Conservation (phyloP, 2,888 invertebrate species). For the Epistrophe eligans region DNA sequence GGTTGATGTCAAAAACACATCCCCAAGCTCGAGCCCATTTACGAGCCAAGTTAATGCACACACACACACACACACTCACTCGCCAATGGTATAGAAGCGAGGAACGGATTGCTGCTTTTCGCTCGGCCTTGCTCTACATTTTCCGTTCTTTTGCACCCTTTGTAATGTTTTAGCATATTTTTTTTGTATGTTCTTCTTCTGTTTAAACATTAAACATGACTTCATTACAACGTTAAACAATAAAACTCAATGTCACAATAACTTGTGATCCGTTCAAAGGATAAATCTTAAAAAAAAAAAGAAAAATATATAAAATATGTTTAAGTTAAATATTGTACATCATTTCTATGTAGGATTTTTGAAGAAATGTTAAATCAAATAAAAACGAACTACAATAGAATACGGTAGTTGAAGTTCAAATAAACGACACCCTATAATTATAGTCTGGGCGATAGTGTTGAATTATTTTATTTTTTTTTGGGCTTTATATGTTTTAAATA, state of each 20-base stretch:
- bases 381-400: not conserved
- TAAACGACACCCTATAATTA: not conserved
- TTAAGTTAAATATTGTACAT: constrained; percentile 65
- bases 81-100: constrained; percentile 2
- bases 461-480: too few species aligned
- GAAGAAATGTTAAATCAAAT: constrained; percentile 7
- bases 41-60: constrained; percentile 53
- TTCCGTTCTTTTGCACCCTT: constrained; percentile 61
- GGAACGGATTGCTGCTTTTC: constrained; percentile 31
- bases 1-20: constrained; percentile 66
- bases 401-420: not conserved
- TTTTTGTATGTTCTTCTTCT: constrained; percentile 36
- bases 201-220: constrained; percentile 54
- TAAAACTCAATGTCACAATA: constrained; percentile 74
- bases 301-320: constrained; percentile 18
- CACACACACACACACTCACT: not conserved
- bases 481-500: too few species aligned
- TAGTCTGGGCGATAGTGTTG: not conserved
- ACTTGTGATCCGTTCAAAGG: constrained; percentile 64
- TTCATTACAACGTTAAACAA: constrained; percentile 73
- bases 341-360: constrained; percentile 25
- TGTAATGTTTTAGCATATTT: constrained; percentile 40
- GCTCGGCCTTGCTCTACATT: constrained; percentile 67
- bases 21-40: constrained; percentile 60
- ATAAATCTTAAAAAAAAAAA: constrained; percentile 1